Base-by-base conservation (phyloP, 1,140 invertebrate species). In the Pteromalus puparum region DNA sequence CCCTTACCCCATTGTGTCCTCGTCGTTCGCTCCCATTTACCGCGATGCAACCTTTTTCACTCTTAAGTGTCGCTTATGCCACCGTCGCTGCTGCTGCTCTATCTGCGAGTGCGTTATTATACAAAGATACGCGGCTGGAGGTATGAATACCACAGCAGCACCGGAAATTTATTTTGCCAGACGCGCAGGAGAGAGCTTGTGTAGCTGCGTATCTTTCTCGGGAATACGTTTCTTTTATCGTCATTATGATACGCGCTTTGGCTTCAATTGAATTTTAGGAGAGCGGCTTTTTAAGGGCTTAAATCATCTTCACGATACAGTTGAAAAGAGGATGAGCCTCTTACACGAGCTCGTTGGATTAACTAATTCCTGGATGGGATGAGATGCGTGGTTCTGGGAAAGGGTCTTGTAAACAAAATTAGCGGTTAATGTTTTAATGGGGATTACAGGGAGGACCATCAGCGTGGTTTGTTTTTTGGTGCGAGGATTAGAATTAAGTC, bases 1-100 rank as follows among this genome's bases (percentile, higher is more conserved):
- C 46, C 85, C 70, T 67, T 65, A 72, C 24, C 42, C 86, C 86
- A 81, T 86, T 83, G 67, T 70, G 67, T 46, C 75, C 61, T 67
- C 82, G 30, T 28, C 67, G 72, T 73, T 81, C 42, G 15, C n/a
- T 9, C 26, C 38, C 79, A 72, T 81, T 80, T 68, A 46, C 65
- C 3, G 65, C 65, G 21, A 46, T 46, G 65, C 68, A 53, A 10
- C n/a, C 21, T 79, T 79, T 84, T 73, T 67, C 34, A 83, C 81
- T 86, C 46, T 82, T 75, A 68, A 73, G 38, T 74, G 73, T 84
- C 68, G 46, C 53, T 75, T 75, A 81, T 74, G 48, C 73, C 78
- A 18, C 53, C 15, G 38, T 48, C 24, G 15, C 48, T 18, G 10
- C 21, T 2, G n/a, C 26, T 0, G 30, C 30, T 67, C 30, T 82